Percentiles rank a stretch among this genome's conserved stretches.
Evolutionary conservation across 2,888 invertebrate genomes (phyloP).

Genomic region (Julus scanicus): DNA sequence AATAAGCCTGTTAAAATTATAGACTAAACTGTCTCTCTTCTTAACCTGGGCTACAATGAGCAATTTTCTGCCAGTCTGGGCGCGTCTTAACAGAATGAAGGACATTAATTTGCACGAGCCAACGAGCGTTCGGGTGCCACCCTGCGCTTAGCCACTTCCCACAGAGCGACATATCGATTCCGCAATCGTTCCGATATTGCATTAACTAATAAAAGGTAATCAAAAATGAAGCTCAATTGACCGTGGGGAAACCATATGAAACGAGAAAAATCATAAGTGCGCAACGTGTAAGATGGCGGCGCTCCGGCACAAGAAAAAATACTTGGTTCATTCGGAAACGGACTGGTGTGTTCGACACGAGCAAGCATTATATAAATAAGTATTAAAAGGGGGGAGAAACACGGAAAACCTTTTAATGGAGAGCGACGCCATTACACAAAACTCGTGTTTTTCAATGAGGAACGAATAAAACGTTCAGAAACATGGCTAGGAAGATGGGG

Average conservation of each 20-base stretch:
- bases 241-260: neutral
- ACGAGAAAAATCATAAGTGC: neutral
- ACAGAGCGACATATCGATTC: neutral
- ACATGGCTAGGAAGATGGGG: neutral
- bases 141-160: neutral
- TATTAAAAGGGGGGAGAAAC: conserved; percentile 28
- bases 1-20: too few species aligned
- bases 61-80: too few species aligned
- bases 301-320: neutral
- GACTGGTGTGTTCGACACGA: neutral
- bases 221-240: conserved; percentile 1
- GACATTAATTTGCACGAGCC: too few species aligned
- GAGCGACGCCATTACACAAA: neutral
- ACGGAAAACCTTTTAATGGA: conserved; percentile 18
- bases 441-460: conserved; percentile 1
- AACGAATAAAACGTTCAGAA: neutral
- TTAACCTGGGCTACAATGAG: too few species aligned
- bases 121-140: neutral
- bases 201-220: neutral
- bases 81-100: too few species aligned
- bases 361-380: conserved; percentile 12
- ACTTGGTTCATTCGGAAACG: neutral
- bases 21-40: too few species aligned
- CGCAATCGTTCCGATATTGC: neutral
- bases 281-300: neutral